Evolutionary conservation across 1,140 invertebrate genomes (phyloP).

Genomic region (Latrodectus geometricus): DNA sequence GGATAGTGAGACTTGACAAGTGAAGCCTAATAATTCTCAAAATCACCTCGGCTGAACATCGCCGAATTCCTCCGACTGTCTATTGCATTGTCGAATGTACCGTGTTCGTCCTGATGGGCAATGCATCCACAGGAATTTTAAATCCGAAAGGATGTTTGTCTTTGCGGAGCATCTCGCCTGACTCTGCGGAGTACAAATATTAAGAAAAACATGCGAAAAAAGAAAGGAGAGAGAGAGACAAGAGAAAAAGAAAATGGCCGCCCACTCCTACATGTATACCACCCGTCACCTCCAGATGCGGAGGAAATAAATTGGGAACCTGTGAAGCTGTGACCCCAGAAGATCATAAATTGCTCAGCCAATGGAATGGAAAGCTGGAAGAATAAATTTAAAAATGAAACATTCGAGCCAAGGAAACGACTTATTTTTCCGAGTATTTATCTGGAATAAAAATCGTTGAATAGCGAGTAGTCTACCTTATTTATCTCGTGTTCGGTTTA

Average conservation of each 20-base stretch:
- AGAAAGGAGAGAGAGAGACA: not conserved
- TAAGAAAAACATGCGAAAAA: not conserved
- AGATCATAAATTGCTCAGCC: constrained; percentile 1
- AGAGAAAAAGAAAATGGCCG: not conserved
- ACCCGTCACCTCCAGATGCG: constrained; percentile 5
- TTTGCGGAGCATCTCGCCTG: not conserved
- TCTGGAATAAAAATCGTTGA: not conserved
- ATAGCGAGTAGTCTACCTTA: too few species aligned
- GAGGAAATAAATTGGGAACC: constrained; percentile 1
- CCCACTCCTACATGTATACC: not conserved
- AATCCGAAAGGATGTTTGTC: not conserved
- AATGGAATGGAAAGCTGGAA: not conserved
- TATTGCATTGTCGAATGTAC: not conserved
- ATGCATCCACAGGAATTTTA: not conserved
- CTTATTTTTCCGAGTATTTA: not conserved
- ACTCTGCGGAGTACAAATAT: not conserved
- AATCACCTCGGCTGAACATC: not conserved
- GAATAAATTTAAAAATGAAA: constrained; percentile 14
- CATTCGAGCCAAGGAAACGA: not conserved
- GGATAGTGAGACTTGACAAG: not conserved
- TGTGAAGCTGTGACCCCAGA: constrained; percentile 11
- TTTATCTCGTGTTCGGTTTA: too few species aligned
- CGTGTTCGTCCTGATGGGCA: not conserved
- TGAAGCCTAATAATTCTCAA: not conserved
- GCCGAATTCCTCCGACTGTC: not conserved